phyloP scores from a whole-genome alignment of 2,888 invertebrate species.

The Drosophila infuscata region DNA sequence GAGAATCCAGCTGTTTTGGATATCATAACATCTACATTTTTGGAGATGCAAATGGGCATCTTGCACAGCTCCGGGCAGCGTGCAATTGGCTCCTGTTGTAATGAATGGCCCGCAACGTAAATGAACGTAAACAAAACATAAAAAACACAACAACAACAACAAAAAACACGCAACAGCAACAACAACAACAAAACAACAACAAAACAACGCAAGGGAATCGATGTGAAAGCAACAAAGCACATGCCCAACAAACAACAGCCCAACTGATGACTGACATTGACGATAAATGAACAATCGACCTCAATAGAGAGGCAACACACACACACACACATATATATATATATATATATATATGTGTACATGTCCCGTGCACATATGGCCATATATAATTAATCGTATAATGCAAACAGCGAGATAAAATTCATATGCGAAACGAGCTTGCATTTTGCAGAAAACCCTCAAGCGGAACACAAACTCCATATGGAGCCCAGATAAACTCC shows the following conservation, averaged over 20 bases:
- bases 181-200: too few relatives aligned
- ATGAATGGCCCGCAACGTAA: conserved; percentile 15
- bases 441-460: background rate
- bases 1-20: conserved; percentile 46
- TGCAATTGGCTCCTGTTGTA: conserved; percentile 39
- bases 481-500: background rate
- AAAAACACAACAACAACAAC: conserved; percentile 35
- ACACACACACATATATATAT: background rate
- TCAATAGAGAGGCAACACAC: conserved; percentile 60
- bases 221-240: conserved; percentile 72
- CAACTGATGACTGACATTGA: conserved; percentile 75
- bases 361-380: background rate
- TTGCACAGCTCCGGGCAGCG: background rate
- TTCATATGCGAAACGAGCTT: background rate
- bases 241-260: conserved; percentile 41
- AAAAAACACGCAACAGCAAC: background rate
- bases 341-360: background rate
- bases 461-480: background rate
- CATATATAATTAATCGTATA: background rate
- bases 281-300: conserved; percentile 77
- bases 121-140: conserved; percentile 55
- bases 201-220: conserved; percentile 47
- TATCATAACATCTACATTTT: conserved; percentile 42
- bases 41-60: conserved; percentile 26
- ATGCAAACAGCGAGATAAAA: background rate